Percentiles rank a stretch among this genome's conserved stretches.
These are phyloP conservation scores for Oryzias celebensis DNA, from an alignment of 2,113 vertebrate species.

Conservation along the genomic window DNA sequence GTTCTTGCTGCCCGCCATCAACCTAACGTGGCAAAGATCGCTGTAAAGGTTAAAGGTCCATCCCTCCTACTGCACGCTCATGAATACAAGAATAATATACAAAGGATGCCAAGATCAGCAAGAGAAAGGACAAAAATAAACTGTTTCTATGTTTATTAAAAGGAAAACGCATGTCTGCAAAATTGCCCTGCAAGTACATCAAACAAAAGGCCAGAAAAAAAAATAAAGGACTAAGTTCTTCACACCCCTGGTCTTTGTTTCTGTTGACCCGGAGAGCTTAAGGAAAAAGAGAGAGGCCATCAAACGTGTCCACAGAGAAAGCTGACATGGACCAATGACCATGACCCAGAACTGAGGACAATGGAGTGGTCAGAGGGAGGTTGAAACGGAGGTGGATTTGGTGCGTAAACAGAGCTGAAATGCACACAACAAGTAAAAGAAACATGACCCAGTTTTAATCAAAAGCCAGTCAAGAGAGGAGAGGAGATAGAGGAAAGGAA, in stretches of 20 bases:
- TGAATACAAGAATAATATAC: conserved; percentile 14
- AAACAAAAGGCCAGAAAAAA: conserved; percentile 32
- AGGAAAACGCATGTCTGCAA: conserved; percentile 44
- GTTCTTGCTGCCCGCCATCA: conserved; percentile 42
- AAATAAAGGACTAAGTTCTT: conserved; percentile 62
- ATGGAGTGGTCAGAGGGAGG: conserved; percentile 40
- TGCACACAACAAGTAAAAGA: conserved; percentile 19
- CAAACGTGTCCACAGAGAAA: conserved; percentile 61
- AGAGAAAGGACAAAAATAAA: conserved; percentile 6
- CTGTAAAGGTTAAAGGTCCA: conserved; percentile 50
- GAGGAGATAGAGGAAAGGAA: conserved; percentile 2
- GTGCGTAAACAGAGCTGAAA: conserved; percentile 40
- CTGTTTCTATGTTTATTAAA: conserved; percentile 31
- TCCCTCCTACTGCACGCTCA: conserved; percentile 32
- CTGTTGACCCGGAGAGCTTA: conserved; percentile 62
- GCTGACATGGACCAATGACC: conserved; percentile 62
- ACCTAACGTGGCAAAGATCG: conserved; percentile 50
- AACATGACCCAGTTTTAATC: conserved; percentile 30
- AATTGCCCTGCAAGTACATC: conserved; percentile 26
- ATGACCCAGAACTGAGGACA: conserved; percentile 55
- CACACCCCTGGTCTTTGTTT: conserved; percentile 47
- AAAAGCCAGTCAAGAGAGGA: background rate
- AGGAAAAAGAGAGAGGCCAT: conserved; percentile 64
- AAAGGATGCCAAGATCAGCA: conserved; percentile 19
- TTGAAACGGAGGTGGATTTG: conserved; percentile 7